A percentile compares a stretch with the other conserved stretches of the same genome.
Evolutionary conservation across 2,888 invertebrate species (phyloP).

Genomic region (Amiota mariae): DNA sequence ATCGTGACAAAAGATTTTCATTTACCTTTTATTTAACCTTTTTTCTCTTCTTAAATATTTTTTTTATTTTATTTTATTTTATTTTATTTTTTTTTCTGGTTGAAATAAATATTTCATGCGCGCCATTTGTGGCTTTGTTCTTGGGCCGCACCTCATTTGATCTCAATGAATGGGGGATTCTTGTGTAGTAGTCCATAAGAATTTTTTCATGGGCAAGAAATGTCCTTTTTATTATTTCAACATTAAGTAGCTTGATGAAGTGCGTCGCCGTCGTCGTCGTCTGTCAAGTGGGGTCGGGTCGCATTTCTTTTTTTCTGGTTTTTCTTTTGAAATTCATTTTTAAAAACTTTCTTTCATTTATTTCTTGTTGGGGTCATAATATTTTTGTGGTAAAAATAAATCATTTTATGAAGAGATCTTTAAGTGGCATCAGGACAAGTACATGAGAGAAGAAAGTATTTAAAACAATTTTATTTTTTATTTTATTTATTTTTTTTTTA

Average conservation of each 20-base stretch:
- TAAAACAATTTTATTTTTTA: not conserved
- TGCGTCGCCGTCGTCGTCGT: not conserved
- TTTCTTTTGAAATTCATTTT: not conserved
- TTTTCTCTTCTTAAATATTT: slow-evolving; percentile 43
- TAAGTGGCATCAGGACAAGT: not conserved
- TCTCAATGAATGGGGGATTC: not conserved
- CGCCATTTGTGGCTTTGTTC: slow-evolving; percentile 37
- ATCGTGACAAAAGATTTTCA: slow-evolving; percentile 34
- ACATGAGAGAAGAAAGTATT: slow-evolving; percentile 3
- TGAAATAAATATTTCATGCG: slow-evolving; percentile 53
- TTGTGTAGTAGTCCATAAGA: not conserved
- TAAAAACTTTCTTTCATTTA: slow-evolving; percentile 44
- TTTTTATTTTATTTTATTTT: too few species aligned
- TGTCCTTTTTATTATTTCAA: slow-evolving; percentile 29
- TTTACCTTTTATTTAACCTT: slow-evolving; percentile 35
- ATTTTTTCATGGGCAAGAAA: slow-evolving; percentile 45
- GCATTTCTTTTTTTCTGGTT: slow-evolving; percentile 1
- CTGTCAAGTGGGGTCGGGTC: slow-evolving; percentile 61
- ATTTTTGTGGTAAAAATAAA: slow-evolving; percentile 50
- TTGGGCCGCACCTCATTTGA: not conserved
- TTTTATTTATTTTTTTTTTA: slow-evolving; percentile 3
- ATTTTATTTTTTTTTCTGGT: too few species aligned
- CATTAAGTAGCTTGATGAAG: slow-evolving; percentile 18
- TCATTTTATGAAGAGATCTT: slow-evolving; percentile 11
- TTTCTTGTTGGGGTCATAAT: slow-evolving; percentile 30